Base-by-base conservation (phyloP, 1,140 invertebrate species). In the Aphaenogaster ashmeadi region DNA sequence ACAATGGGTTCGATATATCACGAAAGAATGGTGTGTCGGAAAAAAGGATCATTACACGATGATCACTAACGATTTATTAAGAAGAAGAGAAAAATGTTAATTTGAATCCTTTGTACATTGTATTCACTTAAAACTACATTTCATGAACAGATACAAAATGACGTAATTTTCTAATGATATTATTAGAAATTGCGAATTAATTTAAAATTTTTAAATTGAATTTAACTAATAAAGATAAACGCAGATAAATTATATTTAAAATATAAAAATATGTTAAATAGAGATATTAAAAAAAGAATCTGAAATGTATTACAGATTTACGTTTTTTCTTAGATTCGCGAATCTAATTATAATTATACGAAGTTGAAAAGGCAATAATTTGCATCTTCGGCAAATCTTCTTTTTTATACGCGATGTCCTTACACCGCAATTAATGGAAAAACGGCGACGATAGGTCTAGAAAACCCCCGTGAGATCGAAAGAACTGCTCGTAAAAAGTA, bases 391-490 rank as follows among this genome's bases (percentile, higher is more conserved):
- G 66, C n/a, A 54, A 81, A 81, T 58, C 21, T 41, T 81, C 36
- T 71, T 41, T 72, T 11, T 18, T 50, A 69, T 36, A 44, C 52
- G 79, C 79, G 47, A 81, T 15, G 50, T 81, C 66, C 50, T 81
- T 81, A 72, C 79, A 56, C 21, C 38, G n/a, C 64, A 81, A 81
- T 81, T 81, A 81, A 81, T 72, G 66, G 79, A 71, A 56, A 81
- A 81, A 81, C 50, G 66, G 36, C 6, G 79, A 56, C 66, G 50
- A 52, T 72, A 60, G 13, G 44, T 13, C 21, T 38, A 33, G 64
- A 66, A 52, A 66, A 54, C 41, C 44, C 44, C 41, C 6, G 21
- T 36, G 36, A 80, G 36, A 62, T 50, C 69, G 69, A 58, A 38
- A 64, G 56, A 56, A 44, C 27, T 38, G 47, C 6, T 38, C 33